Base-by-base conservation (phyloP, 53 echinoderm and acorn worm species). In the Paracentrotus lividus region DNA sequence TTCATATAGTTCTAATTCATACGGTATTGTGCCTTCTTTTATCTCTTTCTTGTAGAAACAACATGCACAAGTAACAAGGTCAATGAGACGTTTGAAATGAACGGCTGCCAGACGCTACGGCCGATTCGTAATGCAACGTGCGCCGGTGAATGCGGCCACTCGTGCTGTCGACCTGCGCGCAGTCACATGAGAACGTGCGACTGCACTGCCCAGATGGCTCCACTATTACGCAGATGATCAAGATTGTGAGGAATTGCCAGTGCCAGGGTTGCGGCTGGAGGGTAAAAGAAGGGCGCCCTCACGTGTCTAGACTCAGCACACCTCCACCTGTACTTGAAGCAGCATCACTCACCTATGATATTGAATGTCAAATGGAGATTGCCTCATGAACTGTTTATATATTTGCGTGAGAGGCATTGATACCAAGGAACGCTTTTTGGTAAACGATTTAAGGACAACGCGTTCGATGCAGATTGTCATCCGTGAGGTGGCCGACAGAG, bases 151-250 rank as follows among this genome's bases (percentile, higher is more conserved):
- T 97, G 97, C 81, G 97, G 96, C 45, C 40, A 24, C 49, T 93
- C 88, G 49, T 97, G 97, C 94, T 97, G 97, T 89, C 78, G 77
- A 85, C 97, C 96, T 61, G 92, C 89, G 85, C 72, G 96, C 23
- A 81, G 90, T n/a, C 92, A 95, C 88, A 85, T 57, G 55, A 81
- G 94, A 65, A 58, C 40, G 84, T 97, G 56, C 44, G 78, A 12
- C 84, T 97, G 29, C 90, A 94, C 77, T 97, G 97, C 90, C 94
- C 95, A 29, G 95, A 97, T 8, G 96, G 95, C 85, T 85, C 90
- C 47, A 51, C 78, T 34, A 14, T 85, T 33, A 85, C 81, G 42
- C 68, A 76, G 65, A 66, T 94, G 84, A 88, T 97, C 69, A 84
- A 90, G 65, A 88, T 97, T 6, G 95, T 96, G 43, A 92, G 85